Evolutionary conservation across 1,140 invertebrate genomes (phyloP), one percentile per base, ranked within the genome.

Genomic region (Probaryconus sp.): DNA sequence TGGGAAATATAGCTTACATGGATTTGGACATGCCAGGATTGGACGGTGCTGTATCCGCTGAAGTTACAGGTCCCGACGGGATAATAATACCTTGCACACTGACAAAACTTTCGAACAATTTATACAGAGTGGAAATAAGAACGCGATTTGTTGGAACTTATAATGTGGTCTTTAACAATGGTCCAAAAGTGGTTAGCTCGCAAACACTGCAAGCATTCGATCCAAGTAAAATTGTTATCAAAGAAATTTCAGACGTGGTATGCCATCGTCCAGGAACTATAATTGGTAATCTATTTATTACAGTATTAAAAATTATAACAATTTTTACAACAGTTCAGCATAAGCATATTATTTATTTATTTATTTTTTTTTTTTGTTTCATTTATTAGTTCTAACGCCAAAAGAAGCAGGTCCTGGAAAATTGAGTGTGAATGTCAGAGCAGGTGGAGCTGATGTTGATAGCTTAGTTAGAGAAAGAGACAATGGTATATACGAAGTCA

Each of bases 121-220:
- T 78, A 2, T 68, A 77, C 16, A 50, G 90, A 28, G 90, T 89
- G 6, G 90, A 91, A 81, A 90, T 91, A 73, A 85, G 86, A 60
- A 89, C 90, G 0, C 85, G 89, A 45, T 83, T 90, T 60, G 90
- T 93, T 11, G 93, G 93, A 6, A 88, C 85, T 1, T 91, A 93
- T 74, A 90, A 87, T 17, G 88, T 93, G 37, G 84, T 84, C 24
- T 88, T 91, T 24, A 88, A 87, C 10, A 89, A 91, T 38, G 85
- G 89, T 21, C 88, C 88, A 5, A 88, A 89, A 33, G 80, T 89
- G 2, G 89, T 93, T 11, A 89, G 87, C 50, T 90, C 90, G 6
- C 90, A 92, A 70, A 92, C 92, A 1, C 91, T 97, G 2, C 94
- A 96, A 80, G 95, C 94, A 0, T 95, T 96, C 58, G 96, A 98